Evolutionary conservation across 2,113 vertebrate species (phyloP).

Genomic region (Ceuthmochares aereus): DNA sequence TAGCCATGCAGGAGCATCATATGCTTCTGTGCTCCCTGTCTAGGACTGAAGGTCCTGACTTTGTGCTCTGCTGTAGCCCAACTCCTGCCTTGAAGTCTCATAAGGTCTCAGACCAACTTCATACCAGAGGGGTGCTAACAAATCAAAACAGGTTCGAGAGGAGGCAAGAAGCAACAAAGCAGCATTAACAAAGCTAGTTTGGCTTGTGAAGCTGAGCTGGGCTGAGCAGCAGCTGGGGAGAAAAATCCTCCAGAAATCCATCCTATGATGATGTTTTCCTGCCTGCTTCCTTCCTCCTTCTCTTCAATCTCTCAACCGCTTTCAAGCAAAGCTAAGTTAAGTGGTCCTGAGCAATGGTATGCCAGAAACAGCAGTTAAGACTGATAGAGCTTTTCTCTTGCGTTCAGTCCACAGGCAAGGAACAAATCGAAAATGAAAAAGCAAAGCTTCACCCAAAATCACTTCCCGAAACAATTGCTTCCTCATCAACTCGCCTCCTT

Average conservation of each 20-base stretch:
- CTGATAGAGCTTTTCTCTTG: not conserved
- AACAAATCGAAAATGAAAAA: not conserved
- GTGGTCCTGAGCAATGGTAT: not conserved
- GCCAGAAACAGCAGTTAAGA: not conserved
- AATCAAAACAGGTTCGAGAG: not conserved
- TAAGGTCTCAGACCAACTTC: not conserved
- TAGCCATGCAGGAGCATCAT: accelerated
- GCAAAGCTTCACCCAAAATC: not conserved
- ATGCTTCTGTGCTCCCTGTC: accelerated
- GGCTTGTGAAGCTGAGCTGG: not conserved
- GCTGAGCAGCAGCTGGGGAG: not conserved
- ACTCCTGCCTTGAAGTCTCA: not conserved
- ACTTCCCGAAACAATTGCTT: not conserved
- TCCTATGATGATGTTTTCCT: not conserved
- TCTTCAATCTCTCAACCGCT: not conserved
- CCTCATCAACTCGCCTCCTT: not conserved
- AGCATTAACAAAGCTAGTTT: not conserved
- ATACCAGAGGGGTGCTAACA: not conserved
- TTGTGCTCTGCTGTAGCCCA: not conserved
- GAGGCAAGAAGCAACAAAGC: not conserved
- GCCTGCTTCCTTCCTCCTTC: not conserved
- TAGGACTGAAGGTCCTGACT: not conserved
- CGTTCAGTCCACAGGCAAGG: not conserved
- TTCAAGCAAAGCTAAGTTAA: not conserved
- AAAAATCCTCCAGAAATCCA: not conserved